Evolutionary conservation across 2,888 invertebrate genomes (phyloP).

Genomic region (Ophion obscuratus): DNA sequence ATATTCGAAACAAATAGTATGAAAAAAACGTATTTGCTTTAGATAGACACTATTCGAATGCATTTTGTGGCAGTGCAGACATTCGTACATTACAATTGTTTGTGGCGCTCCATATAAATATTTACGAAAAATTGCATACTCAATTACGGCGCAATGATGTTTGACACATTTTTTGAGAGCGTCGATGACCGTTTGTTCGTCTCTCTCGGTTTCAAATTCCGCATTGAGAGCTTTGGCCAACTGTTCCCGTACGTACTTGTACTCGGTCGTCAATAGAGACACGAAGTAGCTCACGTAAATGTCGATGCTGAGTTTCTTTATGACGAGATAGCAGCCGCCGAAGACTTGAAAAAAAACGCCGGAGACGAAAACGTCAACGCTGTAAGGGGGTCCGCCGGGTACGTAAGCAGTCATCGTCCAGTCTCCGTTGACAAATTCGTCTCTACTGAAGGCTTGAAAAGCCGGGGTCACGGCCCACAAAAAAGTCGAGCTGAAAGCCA

Average conservation of each 20-base stretch:
- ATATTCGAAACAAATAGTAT: too few species aligned
- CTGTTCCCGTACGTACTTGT: constrained; percentile 68
- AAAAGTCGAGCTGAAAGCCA: constrained; percentile 35
- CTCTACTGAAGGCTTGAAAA: constrained; percentile 55
- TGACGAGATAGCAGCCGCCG: constrained; percentile 49
- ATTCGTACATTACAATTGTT: neutral
- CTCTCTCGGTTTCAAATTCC: constrained; percentile 4
- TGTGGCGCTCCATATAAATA: neutral
- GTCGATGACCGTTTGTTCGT: neutral
- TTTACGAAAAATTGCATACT: constrained; percentile 23
- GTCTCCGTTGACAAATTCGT: constrained; percentile 63
- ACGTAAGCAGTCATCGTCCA: constrained; percentile 66
- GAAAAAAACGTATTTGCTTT: too few species aligned
- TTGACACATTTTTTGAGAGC: constrained; percentile 36
- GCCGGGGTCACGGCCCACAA: constrained; percentile 66
- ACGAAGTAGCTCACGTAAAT: constrained; percentile 72
- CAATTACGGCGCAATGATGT: constrained; percentile 49
- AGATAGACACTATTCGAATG: too few species aligned
- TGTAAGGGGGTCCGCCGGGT: constrained; percentile 66
- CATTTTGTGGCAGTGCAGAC: neutral
- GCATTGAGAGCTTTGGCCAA: constrained; percentile 58
- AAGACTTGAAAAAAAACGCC: constrained; percentile 57
- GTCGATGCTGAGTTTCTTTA: constrained; percentile 71
- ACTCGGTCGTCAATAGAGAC: constrained; percentile 71
- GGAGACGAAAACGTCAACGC: constrained; percentile 52